Evolutionary conservation across 2,797 vertebrate species (phyloP), one percentile per base, ranked within the genome.

Genomic region (Macropus fuliginosus): DNA sequence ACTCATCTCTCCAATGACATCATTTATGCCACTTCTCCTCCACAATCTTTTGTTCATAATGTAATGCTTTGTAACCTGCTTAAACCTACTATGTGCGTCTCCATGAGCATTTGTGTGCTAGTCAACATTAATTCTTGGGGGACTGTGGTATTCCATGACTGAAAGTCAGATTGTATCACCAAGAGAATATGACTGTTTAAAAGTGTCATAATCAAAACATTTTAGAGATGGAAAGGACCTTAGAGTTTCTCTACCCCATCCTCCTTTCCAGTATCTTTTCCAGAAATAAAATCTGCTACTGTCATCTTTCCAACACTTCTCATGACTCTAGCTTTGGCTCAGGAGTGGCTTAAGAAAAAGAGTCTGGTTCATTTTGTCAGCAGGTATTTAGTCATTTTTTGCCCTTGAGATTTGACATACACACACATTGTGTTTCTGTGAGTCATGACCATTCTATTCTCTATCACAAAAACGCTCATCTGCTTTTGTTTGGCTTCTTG

Each of bases 391-490:
- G 92, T 54, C 31, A 81, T 27, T 95, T 89, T 91, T 31, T 81
- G 55, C 87, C 90, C 55, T 95, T 93, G 57, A 66, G 34, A 95
- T 54, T 66, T 40, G 31, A 93, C 29, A 56, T 14, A 54, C 92
- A 52, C 8, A 81, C 16, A 94, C 34, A 12, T 56, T 56, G 55
- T 56, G 10, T 29, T 54, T 93, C 46, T 93, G 0, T 90, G 91
- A 90, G 5, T 94, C 2, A 0, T 94, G 55, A 94, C 34, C 54
- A 55, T 92, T 91, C 31, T 0, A 28, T 2, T 13, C 87, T 66
- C 93, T 74, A 87, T 46, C 74, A 46, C 74, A 87, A 97, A 97
- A 94, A 95, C 46, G 8, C 24, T 92, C 54, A 96, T 56, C 29
- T 6, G 46, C 27, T 52, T 87, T 96, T 62, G 89, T 54, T 55